Percentiles rank a stretch among this genome's conserved stretches.
Evolutionary conservation across 2,113 vertebrate genomes (phyloP).

Genomic region (Otus sunia): DNA sequence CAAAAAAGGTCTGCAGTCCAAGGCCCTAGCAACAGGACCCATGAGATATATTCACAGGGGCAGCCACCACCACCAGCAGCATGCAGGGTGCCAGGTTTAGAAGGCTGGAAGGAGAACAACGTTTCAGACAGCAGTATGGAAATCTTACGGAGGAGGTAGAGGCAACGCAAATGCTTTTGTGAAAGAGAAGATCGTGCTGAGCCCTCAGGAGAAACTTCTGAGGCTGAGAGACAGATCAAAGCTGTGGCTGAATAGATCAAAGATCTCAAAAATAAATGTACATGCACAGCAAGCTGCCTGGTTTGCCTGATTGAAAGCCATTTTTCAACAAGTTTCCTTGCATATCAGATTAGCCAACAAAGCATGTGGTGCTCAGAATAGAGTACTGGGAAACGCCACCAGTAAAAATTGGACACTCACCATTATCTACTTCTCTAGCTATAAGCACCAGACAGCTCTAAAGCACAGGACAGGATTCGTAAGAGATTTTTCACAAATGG

Average conservation of each 20-base stretch:
- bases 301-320: not conserved
- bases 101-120: not conserved
- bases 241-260: conserved; percentile 36
- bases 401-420: not conserved
- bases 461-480: not conserved
- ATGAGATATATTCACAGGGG: not conserved
- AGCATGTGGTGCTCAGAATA: not conserved
- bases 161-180: not conserved
- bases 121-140: not conserved
- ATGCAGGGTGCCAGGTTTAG: accelerated
- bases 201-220: not conserved
- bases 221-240: conserved; percentile 32
- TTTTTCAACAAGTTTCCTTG: not conserved
- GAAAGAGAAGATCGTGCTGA: not conserved
- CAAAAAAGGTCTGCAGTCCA: not conserved
- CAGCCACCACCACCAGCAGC: not conserved
- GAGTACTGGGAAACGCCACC: not conserved
- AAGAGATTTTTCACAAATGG: not conserved
- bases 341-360: not conserved
- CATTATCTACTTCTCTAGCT: not conserved
- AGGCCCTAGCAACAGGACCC: not conserved
- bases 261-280: conserved; percentile 26
- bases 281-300: not conserved
- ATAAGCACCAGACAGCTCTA: not conserved
- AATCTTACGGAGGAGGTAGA: not conserved